A percentile compares a stretch with the other conserved stretches of the same genome.
These are phyloP conservation scores for Hemibagrus wyckioides DNA, from an alignment of 2,113 vertebrate genomes.

Conservation along the genomic window DNA sequence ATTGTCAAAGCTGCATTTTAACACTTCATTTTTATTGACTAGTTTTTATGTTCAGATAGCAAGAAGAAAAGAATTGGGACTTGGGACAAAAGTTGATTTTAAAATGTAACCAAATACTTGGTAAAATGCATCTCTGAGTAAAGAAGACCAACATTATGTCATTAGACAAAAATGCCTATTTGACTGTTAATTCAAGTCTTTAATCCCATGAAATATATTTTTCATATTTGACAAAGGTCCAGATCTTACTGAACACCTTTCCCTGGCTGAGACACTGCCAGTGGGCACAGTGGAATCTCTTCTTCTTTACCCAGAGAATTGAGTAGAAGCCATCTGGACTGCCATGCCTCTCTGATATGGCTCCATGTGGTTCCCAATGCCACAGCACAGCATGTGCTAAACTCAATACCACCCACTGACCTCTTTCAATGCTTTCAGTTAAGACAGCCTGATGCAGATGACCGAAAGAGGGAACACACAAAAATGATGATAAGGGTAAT, in stretches of 20 bases:
- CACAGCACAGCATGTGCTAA: conserved; percentile 37
- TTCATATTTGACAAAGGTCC: neutral
- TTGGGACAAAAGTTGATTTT: neutral
- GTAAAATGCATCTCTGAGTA: neutral
- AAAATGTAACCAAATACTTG: neutral
- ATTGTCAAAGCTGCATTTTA: neutral
- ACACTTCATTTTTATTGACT: neutral
- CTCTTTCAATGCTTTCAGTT: conserved; percentile 27
- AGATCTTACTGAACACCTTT: conserved; percentile 22
- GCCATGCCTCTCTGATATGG: conserved; percentile 37
- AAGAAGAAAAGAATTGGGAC: neutral
- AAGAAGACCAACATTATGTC: neutral
- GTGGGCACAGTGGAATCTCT: neutral
- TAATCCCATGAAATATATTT: neutral
- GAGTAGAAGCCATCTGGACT: conserved; percentile 33
- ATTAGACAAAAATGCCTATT: neutral
- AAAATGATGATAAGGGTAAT: conserved; percentile 32
- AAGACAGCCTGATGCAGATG: conserved; percentile 20
- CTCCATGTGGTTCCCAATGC: conserved; percentile 44
- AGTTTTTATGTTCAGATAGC: conserved; percentile 5
- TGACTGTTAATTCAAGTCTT: neutral
- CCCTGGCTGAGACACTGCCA: conserved; percentile 19
- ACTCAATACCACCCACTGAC: conserved; percentile 33
- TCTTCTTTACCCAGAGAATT: conserved; percentile 9
- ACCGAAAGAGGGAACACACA: neutral